Base-by-base conservation (phyloP, 1,140 invertebrate species). In the Zaprionus taronus region DNA sequence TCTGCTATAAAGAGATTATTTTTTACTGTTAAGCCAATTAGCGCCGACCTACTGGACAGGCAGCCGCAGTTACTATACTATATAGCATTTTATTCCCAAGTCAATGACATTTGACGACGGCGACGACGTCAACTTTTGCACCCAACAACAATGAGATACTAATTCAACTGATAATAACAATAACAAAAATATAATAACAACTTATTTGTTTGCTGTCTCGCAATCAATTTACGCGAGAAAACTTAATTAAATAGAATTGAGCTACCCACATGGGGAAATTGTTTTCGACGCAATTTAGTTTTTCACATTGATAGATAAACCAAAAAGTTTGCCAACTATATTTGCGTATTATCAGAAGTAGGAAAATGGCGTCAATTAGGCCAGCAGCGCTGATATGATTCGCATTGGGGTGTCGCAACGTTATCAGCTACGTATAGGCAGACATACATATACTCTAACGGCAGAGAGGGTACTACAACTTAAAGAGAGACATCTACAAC, bases 21-120 rank as follows among this genome's bases (percentile, higher is more conserved):
- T 75, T 75, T 75, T 81, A 81, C 76, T 81, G 77, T 79, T 81
- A 79, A 81, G 79, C 79, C 79, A 81, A 81, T 81, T 81, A 81
- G 77, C 44, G 41, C 53, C n/a, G 62, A 47, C 55, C 77, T 69
- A 74, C 65, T 78, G 31, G 31, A 34, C 22, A 17, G 20, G 31
- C 26, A 65, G 26, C 61, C 6, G 26, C 26, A 14, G 20, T 70
- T 38, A 26, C 17, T 41, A 47, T 47, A 47, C 41, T 7, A 17
- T 47, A 47, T 47, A 47, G 41, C 4, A 47, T 53, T 72, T n/a
- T 17, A 63, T 65, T 64, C 22, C n/a, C 22, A 28, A 79, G 79
- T 81, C 79, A 81, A 68, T 79, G 77, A 81, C 79, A 65, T 79
- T 80, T 36, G 51, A n/a, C 15, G 17, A 17, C n/a, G 41, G 9